Evolutionary conservation across 2,888 invertebrate species (phyloP), one percentile per base, ranked within the genome.

Genomic region (Euphydryas editha): DNA sequence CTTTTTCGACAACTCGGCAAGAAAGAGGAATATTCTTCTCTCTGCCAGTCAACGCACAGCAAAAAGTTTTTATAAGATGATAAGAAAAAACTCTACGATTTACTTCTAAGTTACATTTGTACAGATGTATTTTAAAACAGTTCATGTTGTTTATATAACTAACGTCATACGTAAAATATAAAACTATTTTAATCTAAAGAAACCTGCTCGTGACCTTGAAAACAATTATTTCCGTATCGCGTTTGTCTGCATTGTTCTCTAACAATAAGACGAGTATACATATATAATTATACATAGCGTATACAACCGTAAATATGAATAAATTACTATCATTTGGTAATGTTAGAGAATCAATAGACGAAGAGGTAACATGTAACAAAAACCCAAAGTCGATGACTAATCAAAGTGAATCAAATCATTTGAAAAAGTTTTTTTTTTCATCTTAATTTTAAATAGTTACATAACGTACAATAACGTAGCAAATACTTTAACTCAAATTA

Each of bases 121-220:
- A 30, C 30, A 3, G 11, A 8, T 1, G 30, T 30, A 39, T 39
- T 39, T 39, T 3, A 39, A 39, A 39, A 8, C 10, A 2, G 1
- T 8, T 39, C 3, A 39, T 46, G 6, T 36, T 21, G 20, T 8
- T 18, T 10, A 44, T 44, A n/a, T 20, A 20, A 51, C 15, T 18
- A 39, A 20, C 7, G 17, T 49, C 21, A 60, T 51, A 37, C 18
- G 42, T 30, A 42, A 51, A 15, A 60, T 13, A 47, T 20, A 20
- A 8, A 59, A 49, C 58, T 24, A 49, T 37, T 37, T 42, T 55
- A 47, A 55, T 64, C 24, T 56, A 46, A 67, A 68, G 60, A 30
- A 73, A 71, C 72, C 66, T 51, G 72, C 66, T 62, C 17, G 68
- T 46, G 62, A 54, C 74, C 74, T 74, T 74, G 71, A 21, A 57